A percentile compares a stretch with the other conserved stretches of the same genome.
Evolutionary conservation across 1,140 invertebrate genomes (phyloP).

Genomic region (Calosoma granatense): DNA sequence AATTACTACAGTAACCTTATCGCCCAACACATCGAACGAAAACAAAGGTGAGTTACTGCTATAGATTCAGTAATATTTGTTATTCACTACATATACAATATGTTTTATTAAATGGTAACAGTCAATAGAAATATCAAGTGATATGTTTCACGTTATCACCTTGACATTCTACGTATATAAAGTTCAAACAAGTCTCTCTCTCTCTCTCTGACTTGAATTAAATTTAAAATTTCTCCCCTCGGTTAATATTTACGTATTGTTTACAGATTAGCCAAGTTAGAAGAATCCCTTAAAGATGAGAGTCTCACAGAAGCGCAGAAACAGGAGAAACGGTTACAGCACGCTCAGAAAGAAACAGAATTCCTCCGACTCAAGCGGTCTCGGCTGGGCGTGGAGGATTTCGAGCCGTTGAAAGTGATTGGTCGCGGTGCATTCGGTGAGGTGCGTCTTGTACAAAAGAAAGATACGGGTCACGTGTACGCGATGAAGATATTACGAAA

Average conservation of each 20-base stretch:
- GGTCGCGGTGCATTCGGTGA: slow-evolving; percentile 97
- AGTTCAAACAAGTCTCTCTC: too few species aligned
- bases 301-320: slow-evolving; percentile 75
- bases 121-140: too few species aligned
- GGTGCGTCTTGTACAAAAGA: slow-evolving; percentile 97
- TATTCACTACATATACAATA: not conserved
- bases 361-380: slow-evolving; percentile 93
- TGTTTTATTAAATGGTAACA: not conserved
- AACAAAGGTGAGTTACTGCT: slow-evolving; percentile 62
- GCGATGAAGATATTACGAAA: slow-evolving; percentile 99
- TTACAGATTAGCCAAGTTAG: slow-evolving; percentile 74
- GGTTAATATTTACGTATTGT: too few species aligned
- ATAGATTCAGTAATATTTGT: not conserved
- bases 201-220: too few species aligned
- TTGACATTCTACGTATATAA: too few species aligned
- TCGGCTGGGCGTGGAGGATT: slow-evolving; percentile 94
- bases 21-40: slow-evolving; percentile 92
- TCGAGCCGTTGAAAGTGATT: slow-evolving; percentile 95
- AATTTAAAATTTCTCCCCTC: too few species aligned
- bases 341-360: slow-evolving; percentile 97
- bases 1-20: slow-evolving; percentile 99
- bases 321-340: slow-evolving; percentile 82
- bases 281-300: slow-evolving; percentile 91
- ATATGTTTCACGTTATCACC: too few species aligned
- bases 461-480: slow-evolving; percentile 99